Evolutionary conservation across 1,140 invertebrate genomes (phyloP).

Genomic region (Parapsyche elsis): DNA sequence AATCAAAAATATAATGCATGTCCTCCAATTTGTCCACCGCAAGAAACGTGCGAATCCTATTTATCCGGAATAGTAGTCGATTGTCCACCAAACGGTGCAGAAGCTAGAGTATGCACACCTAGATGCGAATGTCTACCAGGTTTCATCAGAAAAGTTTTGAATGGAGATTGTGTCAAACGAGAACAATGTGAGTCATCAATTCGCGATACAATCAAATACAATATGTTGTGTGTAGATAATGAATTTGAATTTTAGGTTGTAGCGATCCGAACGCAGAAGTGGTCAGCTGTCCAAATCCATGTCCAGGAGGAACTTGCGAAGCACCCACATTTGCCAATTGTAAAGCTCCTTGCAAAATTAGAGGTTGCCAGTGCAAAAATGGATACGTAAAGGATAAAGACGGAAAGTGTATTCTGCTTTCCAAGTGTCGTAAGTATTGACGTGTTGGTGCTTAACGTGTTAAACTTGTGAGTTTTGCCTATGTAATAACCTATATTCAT

Average conservation of each 20-base stretch:
- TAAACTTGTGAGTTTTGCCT: no score
- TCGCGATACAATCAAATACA: background rate
- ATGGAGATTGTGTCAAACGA: slow-evolving; percentile 7
- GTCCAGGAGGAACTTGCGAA: slow-evolving; percentile 47
- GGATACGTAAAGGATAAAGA: slow-evolving; percentile 43
- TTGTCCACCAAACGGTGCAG: slow-evolving; percentile 13
- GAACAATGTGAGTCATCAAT: background rate
- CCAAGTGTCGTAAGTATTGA: slow-evolving; percentile 33
- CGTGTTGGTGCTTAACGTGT: background rate
- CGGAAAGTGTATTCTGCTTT: slow-evolving; percentile 46
- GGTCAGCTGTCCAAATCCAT: slow-evolving; percentile 47
- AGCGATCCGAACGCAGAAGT: slow-evolving; percentile 44
- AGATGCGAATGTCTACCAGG: slow-evolving; percentile 29
- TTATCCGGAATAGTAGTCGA: slow-evolving; percentile 10
- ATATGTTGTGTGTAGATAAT: background rate
- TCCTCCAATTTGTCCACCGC: slow-evolving; percentile 35
- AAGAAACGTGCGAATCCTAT: slow-evolving; percentile 37
- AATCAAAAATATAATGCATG: background rate
- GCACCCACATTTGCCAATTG: slow-evolving; percentile 31
- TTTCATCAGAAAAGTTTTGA: background rate
- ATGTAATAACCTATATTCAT: background rate
- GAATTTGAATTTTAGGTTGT: background rate
- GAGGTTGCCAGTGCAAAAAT: slow-evolving; percentile 47
- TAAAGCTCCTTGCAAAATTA: slow-evolving; percentile 39
- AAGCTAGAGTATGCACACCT: slow-evolving; percentile 13